These are phyloP conservation scores for Anneissia japonica DNA, from an alignment of 35 echinoderm and acorn worm species.

Conservation along the genomic window DNA sequence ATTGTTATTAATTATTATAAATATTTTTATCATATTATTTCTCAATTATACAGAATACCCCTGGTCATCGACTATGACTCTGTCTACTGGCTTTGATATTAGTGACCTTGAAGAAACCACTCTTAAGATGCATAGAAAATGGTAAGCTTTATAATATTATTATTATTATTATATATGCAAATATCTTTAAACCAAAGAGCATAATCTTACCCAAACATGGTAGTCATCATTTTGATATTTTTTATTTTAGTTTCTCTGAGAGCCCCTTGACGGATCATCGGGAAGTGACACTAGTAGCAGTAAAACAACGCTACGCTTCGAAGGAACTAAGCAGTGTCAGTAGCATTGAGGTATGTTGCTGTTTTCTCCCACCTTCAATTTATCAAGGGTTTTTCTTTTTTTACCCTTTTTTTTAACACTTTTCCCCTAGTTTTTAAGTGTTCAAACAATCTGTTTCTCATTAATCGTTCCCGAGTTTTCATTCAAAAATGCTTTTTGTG, in stretches of 20 bases:
- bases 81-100: neutral
- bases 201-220: neutral
- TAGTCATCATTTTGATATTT: neutral
- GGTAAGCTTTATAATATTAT: neutral
- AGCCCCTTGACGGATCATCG: slow-evolving; percentile 76
- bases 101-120: neutral
- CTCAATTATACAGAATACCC: neutral
- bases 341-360: neutral
- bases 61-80: slow-evolving; percentile 37
- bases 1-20: too few relatives aligned
- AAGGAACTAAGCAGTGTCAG: neutral
- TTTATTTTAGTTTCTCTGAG: slow-evolving; percentile 53
- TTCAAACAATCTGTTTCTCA: too few relatives aligned
- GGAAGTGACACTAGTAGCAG: slow-evolving; percentile 67
- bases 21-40: neutral
- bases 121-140: neutral
- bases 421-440: too few relatives aligned
- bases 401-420: too few relatives aligned
- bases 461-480: too few relatives aligned
- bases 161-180: neutral
- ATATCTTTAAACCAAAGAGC: neutral
- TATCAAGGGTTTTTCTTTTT: too few relatives aligned
- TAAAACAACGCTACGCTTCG: slow-evolving; percentile 61
- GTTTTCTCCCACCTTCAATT: too few relatives aligned
- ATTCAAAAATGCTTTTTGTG: too few relatives aligned